A percentile compares a stretch with the other conserved stretches of the same genome.
phyloP scores from a whole-genome alignment of 1,140 invertebrate species.

The Aphis gossypii region DNA sequence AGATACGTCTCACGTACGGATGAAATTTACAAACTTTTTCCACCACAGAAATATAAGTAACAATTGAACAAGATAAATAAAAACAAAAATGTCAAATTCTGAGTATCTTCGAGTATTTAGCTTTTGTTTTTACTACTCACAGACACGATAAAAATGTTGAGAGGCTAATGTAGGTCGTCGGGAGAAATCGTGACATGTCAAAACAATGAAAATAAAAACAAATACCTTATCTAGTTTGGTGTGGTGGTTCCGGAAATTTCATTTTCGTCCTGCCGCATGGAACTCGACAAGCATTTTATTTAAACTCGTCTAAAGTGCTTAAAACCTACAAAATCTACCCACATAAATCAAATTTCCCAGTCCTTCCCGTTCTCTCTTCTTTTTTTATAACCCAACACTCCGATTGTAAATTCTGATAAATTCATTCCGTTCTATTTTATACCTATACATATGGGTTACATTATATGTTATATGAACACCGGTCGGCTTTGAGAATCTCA shows the following conservation, averaged over 20 bases:
- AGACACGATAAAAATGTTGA: slow-evolving; percentile 38
- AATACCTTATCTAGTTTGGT: slow-evolving; percentile 40
- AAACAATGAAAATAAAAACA: slow-evolving; percentile 47
- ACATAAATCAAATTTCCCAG: slow-evolving; percentile 49
- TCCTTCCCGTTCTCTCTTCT: neutral
- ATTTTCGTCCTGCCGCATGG: slow-evolving; percentile 32
- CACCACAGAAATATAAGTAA: neutral
- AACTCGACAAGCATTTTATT: slow-evolving; percentile 48
- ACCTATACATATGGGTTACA: neutral
- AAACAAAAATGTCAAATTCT: slow-evolving; percentile 41
- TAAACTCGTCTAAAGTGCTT: slow-evolving; percentile 46
- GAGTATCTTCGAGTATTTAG: neutral
- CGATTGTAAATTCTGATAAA: slow-evolving; percentile 55
- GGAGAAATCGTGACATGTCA: neutral
- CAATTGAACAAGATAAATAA: slow-evolving; percentile 41
- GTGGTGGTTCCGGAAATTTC: slow-evolving; percentile 45
- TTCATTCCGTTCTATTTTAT: slow-evolving; percentile 20
- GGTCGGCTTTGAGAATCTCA: neutral
- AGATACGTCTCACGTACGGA: slow-evolving; percentile 25
- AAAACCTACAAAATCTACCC: slow-evolving; percentile 44
- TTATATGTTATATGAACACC: neutral
- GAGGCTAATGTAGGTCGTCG: slow-evolving; percentile 8
- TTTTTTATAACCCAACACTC: neutral
- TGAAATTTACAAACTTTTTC: slow-evolving; percentile 30
- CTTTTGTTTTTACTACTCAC: neutral